phyloP scores from a whole-genome alignment of 2,888 invertebrate genomes.

The Esperia sulphurella region DNA sequence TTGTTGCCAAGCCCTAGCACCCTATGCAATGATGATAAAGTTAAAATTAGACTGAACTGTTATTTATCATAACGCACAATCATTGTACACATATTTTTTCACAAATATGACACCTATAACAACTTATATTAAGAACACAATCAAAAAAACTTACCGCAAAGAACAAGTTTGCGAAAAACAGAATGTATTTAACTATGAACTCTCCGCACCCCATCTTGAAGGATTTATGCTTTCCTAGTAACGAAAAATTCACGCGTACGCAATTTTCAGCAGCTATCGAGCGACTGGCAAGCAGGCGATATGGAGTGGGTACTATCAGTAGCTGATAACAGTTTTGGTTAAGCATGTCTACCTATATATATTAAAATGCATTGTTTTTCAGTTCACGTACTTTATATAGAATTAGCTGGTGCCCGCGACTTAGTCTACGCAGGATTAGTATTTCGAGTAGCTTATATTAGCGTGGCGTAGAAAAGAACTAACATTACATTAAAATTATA shows the following conservation, averaged over 20 bases:
- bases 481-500: no score
- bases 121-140: background rate
- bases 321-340: background rate
- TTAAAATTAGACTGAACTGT: no score
- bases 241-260: background rate
- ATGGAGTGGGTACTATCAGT: background rate
- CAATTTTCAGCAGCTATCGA: background rate
- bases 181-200: constrained; percentile 86
- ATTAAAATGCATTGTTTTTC: background rate
- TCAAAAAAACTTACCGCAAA: constrained; percentile 83
- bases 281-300: background rate
- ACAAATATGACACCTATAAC: background rate
- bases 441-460: no score
- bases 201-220: constrained; percentile 83
- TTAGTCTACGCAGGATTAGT: no score
- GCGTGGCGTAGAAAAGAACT: no score
- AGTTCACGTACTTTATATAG: no score
- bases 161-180: constrained; percentile 86
- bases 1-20: no score
- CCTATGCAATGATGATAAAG: no score
- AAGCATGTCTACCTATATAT: background rate
- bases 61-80: no score
- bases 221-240: background rate
- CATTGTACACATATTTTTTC: background rate
- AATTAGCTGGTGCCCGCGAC: no score